phyloP scores from a whole-genome alignment of 2,888 invertebrate genomes.

The Petrolisthes manimaculis region DNA sequence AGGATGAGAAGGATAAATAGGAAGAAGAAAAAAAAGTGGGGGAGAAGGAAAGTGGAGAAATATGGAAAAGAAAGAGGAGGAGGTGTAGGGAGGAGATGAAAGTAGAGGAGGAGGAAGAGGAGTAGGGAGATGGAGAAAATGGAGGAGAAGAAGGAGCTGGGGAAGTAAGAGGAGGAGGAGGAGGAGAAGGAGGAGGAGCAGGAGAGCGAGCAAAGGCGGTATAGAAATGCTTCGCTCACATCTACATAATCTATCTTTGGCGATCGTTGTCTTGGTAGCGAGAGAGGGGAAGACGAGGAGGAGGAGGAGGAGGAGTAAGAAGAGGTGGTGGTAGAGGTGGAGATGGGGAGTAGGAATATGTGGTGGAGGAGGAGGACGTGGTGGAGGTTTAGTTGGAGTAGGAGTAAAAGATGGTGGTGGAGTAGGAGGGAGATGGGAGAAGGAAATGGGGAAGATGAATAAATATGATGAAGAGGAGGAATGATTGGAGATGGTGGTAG shows the following conservation, averaged over 20 bases:
- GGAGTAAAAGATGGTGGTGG: not conserved
- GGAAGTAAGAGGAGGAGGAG: too few species aligned
- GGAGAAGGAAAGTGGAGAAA: not conserved
- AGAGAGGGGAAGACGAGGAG: constrained; percentile 1
- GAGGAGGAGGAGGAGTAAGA: not conserved
- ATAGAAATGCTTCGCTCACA: constrained; percentile 51
- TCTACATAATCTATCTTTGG: constrained; percentile 56
- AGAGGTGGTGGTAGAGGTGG: not conserved
- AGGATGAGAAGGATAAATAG: not conserved
- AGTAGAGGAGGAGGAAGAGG: not conserved
- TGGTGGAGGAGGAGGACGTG: not conserved
- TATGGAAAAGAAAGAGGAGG: not conserved
- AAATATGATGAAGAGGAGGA: too few species aligned
- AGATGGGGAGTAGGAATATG: not conserved
- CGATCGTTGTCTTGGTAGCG: constrained; percentile 40
- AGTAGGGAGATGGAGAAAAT: constrained; percentile 3
- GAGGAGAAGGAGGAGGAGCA: constrained; percentile 21
- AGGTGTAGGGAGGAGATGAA: too few species aligned
- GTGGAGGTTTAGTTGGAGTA: not conserved
- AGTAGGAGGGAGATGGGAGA: not conserved
- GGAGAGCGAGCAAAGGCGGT: constrained; percentile 42
- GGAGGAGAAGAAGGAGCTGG: not conserved
- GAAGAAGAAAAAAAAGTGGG: not conserved
- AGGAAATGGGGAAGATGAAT: not conserved
- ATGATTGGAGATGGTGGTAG: too few species aligned